These are phyloP conservation scores for Neogale vison DNA, from an alignment of 2,113 vertebrate genomes.

Conservation along the genomic window DNA sequence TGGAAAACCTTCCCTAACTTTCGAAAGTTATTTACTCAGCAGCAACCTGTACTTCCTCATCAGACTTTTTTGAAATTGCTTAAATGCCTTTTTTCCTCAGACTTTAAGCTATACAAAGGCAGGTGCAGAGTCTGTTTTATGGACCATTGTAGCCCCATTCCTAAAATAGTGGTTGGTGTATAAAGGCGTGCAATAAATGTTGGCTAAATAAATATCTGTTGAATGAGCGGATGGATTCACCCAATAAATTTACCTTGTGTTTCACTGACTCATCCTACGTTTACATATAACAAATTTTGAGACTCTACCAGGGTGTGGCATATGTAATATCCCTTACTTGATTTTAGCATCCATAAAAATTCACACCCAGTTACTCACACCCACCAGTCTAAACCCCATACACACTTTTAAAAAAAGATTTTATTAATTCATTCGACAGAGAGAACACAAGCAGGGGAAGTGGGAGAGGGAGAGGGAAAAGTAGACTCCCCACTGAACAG, in stretches of 20 bases:
- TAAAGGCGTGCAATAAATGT: not conserved
- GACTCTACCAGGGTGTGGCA: not conserved
- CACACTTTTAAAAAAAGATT: not conserved
- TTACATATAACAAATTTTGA: not conserved
- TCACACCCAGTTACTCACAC: not conserved
- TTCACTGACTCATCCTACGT: constrained; percentile 3
- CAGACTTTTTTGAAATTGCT: not conserved
- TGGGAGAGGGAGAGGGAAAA: not conserved
- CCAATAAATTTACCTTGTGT: not conserved
- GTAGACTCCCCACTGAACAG: no score
- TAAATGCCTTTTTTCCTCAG: not conserved
- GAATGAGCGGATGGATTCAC: not conserved
- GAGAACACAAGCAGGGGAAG: not conserved
- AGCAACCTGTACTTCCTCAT: not conserved
- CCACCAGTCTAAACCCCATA: not conserved
- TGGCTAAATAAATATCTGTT: not conserved
- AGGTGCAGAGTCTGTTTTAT: not conserved
- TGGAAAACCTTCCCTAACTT: not conserved
- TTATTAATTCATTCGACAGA: not conserved
- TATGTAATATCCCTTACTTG: not conserved
- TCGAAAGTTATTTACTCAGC: not conserved
- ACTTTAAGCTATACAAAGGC: not conserved
- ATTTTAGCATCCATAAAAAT: not conserved
- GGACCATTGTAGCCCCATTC: not conserved
- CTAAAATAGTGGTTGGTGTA: not conserved